A percentile compares a stretch with the other conserved stretches of the same genome.
These are phyloP conservation scores for Artibeus lituratus DNA, from an alignment of 2,797 vertebrate species.

Conservation along the genomic window DNA sequence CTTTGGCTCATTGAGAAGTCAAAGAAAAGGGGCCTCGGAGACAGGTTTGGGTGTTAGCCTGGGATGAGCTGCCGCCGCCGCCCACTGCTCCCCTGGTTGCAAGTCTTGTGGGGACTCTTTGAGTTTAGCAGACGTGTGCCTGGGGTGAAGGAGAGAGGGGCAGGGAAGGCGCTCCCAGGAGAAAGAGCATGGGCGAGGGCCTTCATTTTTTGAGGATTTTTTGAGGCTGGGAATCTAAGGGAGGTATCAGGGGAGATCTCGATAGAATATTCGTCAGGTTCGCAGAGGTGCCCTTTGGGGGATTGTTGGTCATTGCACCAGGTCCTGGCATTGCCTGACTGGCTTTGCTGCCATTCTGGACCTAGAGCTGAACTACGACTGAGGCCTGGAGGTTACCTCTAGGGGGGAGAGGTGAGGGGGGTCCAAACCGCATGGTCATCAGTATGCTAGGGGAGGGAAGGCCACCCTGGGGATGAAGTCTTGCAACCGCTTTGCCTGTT, in stretches of 20 bases:
- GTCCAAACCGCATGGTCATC: neutral
- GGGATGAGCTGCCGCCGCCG: neutral
- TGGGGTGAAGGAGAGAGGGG: neutral
- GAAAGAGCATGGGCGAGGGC: neutral
- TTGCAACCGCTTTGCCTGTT: neutral
- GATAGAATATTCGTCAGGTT: neutral
- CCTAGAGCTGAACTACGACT: neutral
- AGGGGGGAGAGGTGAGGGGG: neutral
- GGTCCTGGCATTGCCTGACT: neutral
- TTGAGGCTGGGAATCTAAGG: neutral
- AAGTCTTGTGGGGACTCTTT: neutral
- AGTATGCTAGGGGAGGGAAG: neutral
- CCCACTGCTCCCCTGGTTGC: neutral
- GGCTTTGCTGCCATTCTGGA: neutral
- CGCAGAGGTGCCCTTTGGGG: neutral
- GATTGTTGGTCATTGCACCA: neutral
- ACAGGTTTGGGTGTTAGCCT: neutral
- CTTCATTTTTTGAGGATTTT: neutral
- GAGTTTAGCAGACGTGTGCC: neutral
- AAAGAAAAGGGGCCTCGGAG: neutral
- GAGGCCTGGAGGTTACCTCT: neutral
- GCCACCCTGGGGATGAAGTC: neutral
- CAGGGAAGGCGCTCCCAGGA: neutral
- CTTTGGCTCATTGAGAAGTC: neutral
- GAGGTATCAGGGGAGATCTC: neutral